Evolutionary conservation across 1,140 invertebrate genomes (phyloP), one percentile per base, ranked within the genome.

Genomic region (Phocides pigmalion): DNA sequence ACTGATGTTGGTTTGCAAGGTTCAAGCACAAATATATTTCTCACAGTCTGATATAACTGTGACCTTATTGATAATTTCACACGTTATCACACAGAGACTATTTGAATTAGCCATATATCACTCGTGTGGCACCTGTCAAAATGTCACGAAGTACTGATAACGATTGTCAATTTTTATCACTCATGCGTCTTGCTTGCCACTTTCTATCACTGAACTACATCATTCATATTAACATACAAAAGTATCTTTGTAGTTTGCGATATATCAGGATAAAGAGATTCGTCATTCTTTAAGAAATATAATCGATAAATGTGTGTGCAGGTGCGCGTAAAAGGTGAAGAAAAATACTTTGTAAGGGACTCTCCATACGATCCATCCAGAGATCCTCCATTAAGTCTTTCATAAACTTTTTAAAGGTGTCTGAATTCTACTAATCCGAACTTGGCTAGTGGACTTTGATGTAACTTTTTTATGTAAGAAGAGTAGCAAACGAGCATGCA

Each of bases 141-240:
- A 35, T 79, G 70, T 77, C 76, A 66, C 25, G 37, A 44, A 28
- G 28, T 15, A 64, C 25, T 73, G 71, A 77, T 82, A 72, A 73
- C 59, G 49, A 49, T 54, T 75, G 76, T 70, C 74, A 72, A 67
- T 64, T 71, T 58, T 78, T 79, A 82, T 82, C 78, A 63, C 32
- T 68, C 62, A 66, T 62, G 22, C 44, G 56, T 68, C 61, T 64
- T 28, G 64, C 51, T 61, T 51, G 62, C 53, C 53, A 53, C 62
- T 62, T 51, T 44, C 17, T 58, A 32, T 46, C 14, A 5, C 19
- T 50, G n/a, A 14, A 22, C 22, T 14, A 39, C 12, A 39, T 39
- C 35, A 39, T n/a, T n/a, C n/a, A n/a, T n/a, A n/a, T n/a, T n/a
- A n/a, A n/a, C 32, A 35, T 12, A 11, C 1, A 35, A 14, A 39